Evolutionary conservation across 2,888 invertebrate species (phyloP), one percentile per base, ranked within the genome.

Genomic region (Torymus aiolomorphi): DNA sequence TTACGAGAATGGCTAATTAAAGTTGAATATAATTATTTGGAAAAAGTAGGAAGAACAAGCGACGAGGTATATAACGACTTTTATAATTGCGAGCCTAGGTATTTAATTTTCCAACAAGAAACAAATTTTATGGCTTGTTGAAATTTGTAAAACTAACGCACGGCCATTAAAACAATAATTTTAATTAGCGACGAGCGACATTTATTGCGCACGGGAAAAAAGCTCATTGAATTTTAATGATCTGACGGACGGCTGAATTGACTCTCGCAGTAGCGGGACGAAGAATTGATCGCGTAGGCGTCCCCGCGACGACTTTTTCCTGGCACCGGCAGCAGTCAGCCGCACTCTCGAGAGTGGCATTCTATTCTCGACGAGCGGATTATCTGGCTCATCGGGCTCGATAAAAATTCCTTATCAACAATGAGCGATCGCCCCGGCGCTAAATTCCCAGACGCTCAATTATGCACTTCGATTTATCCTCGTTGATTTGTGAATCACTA

Each of bases 251-350:
- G 59, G 31, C 51, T 65, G 42, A 70, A 74, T 74, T 70, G 52
- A 52, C 18, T 54, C 8, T 51, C 31, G 24, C 69, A 51, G 62
- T 72, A 66, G 78, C 67, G 63, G 51, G 24, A 63, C 75, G 66
- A 72, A 76, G 67, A 76, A 80, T 80, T 69, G 72, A 76, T 80
- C 76, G 80, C 76, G 80, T 76, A 80, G 80, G 80, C 67, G 80
- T 72, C 49, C 31, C 8, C 31, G 31, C 31, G 31, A 14, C 52
- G 56, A 56, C 67, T 76, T 80, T 76, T 80, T 76, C 66, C 63
- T 76, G 62, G 59, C 75, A 72, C 2, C 3, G 3, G 24, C 24
- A 24, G 3, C 31, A 8, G 31, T 3, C 31, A 31, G 31, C 31
- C 24, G 57, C 0, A n/a, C n/a, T 20, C 20, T 52, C n/a, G 13